These are phyloP conservation scores for Phrynosoma blainvillii DNA, from an alignment of 2,113 vertebrate genomes.

Conservation along the genomic window DNA sequence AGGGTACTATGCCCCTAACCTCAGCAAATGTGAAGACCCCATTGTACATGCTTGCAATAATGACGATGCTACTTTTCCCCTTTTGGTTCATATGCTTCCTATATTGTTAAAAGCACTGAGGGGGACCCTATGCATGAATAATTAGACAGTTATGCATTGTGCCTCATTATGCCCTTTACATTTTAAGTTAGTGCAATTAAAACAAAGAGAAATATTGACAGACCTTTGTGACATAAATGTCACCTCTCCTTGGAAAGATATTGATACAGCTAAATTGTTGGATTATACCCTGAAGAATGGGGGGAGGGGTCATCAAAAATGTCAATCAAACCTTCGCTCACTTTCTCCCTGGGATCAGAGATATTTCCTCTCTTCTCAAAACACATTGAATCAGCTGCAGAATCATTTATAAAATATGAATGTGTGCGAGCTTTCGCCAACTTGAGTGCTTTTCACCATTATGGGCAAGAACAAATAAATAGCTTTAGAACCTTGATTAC, in stretches of 20 bases:
- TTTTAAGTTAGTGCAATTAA: constrained; percentile 37
- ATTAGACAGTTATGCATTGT: constrained; percentile 9
- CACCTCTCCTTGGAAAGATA: constrained; percentile 68
- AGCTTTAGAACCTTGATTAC: constrained; percentile 38
- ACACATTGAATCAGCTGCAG: constrained; percentile 74
- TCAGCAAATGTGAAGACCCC: no score
- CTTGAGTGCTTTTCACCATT: constrained; percentile 14
- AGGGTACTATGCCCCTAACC: no score
- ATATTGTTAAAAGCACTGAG: constrained; percentile 8
- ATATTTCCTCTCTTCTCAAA: constrained; percentile 56
- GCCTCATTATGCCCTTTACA: constrained; percentile 27
- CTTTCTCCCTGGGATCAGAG: constrained; percentile 38
- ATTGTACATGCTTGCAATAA: not conserved
- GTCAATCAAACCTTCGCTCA: constrained; percentile 73
- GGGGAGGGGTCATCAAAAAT: constrained; percentile 44
- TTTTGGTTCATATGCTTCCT: not conserved
- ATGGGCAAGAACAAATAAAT: not conserved
- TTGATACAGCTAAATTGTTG: constrained; percentile 79
- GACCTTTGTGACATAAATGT: constrained; percentile 47
- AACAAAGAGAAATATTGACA: constrained; percentile 31
- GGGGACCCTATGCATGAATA: not conserved
- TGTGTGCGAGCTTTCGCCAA: accelerated
- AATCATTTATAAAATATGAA: constrained; percentile 59
- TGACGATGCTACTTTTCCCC: no score
- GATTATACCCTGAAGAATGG: constrained; percentile 77